These are phyloP conservation scores for Cyaniris semiargus DNA, from an alignment of 2,888 invertebrate species.

Conservation along the genomic window DNA sequence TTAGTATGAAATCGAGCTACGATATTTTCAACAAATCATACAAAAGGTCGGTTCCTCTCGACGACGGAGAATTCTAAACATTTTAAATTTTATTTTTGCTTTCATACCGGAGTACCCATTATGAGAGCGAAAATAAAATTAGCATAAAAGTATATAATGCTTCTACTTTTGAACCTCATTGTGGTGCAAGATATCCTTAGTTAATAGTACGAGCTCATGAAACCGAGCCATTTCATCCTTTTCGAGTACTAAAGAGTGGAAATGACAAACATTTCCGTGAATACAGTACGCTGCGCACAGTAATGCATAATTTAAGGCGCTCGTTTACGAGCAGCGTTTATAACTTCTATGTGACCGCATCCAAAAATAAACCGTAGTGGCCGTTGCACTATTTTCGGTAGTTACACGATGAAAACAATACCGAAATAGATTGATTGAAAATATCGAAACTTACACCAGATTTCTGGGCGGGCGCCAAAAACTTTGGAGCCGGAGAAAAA, in stretches of 20 bases:
- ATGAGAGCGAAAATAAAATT: constrained; percentile 15
- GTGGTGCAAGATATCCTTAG: constrained; percentile 8
- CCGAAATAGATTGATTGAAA: constrained; percentile 31
- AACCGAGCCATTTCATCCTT: constrained; percentile 15
- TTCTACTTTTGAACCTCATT: constrained; percentile 8
- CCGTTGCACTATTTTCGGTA: constrained; percentile 25
- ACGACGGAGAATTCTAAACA: not conserved
- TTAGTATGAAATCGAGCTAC: too few relatives aligned
- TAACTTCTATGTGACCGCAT: constrained; percentile 8
- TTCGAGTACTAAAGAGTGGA: constrained; percentile 7
- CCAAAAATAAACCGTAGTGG: constrained; percentile 6
- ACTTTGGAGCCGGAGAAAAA: constrained; percentile 8
- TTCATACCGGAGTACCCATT: constrained; percentile 3
- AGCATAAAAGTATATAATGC: constrained; percentile 17
- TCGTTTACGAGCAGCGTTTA: constrained; percentile 26
- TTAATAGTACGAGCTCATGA: constrained; percentile 12
- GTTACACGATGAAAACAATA: constrained; percentile 29
- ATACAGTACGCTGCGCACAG: not conserved
- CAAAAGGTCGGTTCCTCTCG: not conserved
- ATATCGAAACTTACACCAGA: constrained; percentile 27
- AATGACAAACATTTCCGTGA: constrained; percentile 10
- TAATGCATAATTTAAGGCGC: constrained; percentile 19
- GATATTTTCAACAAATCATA: not conserved
- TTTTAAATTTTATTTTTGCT: constrained; percentile 15
- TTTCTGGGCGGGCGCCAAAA: constrained; percentile 23